Base-by-base conservation (phyloP, 2,797 vertebrate genomes). In the Distichodus sexfasciatus region DNA sequence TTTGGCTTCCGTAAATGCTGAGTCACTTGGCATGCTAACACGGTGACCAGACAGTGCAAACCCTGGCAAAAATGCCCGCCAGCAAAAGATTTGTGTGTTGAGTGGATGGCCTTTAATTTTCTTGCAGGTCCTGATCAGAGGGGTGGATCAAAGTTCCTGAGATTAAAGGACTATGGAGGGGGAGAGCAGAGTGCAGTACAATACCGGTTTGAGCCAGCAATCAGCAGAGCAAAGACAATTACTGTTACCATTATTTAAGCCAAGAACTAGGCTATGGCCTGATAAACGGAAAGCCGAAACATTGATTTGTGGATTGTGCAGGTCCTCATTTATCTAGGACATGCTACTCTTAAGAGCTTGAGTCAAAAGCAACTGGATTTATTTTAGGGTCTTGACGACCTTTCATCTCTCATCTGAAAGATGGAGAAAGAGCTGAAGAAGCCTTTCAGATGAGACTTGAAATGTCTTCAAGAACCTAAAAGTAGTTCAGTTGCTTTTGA, bases 111-210 rank as follows among this genome's bases (percentile, higher is more conserved):
- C 81, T 89, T 85, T 88, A 75, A 86, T 87, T 88, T 83, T 68
- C 71, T 57, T 69, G 57, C 57, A 69, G 66, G 75, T 77, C 66
- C 74, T 51, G 61, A 85, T 84, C 79, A 84, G 79, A 68, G 78
- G n/a, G 87, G 85, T 72, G 81, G 87, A 91, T 90, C 89, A 91
- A 88, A 89, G 85, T 84, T 87, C 74, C 80, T 66, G 77, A 87
- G 85, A 90, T 89, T 87, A 89, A 90, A 90, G 85, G 81, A 85
- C 74, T 59, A 50, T 24, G 78, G 76, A 46, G 65, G 71, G 69
- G 75, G 71, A 72, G 64, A 70, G 50, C 29, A 24, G 66, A 58
- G 62, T 35, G 51, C 53, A 23, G 46, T 69, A 72, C 72, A 60
- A 74, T 47, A 65, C 47, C 31, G 15, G 44, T 71, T 79, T 73